These are phyloP conservation scores for Chirona hameri DNA, from an alignment of 2,888 invertebrate genomes.

Conservation along the genomic window DNA sequence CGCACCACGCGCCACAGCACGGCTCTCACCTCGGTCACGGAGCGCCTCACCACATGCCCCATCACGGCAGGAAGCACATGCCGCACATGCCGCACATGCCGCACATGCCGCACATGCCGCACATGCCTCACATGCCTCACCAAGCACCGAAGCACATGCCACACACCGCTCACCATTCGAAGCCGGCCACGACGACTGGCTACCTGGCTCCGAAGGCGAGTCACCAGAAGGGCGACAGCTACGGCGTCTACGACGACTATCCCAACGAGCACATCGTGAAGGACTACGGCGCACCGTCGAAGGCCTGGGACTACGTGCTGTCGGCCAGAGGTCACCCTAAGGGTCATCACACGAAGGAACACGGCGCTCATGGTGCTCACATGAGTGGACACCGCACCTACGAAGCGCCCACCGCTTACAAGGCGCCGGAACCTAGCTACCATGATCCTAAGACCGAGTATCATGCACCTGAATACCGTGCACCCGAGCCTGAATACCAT, in stretches of 20 bases:
- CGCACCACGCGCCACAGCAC: not conserved
- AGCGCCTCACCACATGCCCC: not conserved
- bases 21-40: not conserved
- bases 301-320: constrained; percentile 1
- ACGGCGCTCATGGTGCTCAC: not conserved
- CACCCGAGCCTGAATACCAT: not conserved
- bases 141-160: not conserved
- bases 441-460: not conserved
- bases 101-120: not conserved
- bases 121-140: too few species aligned
- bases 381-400: not conserved
- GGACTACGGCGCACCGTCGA: not conserved
- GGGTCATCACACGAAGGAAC: not conserved
- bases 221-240: not conserved
- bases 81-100: not conserved
- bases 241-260: not conserved
- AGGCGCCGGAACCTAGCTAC: not conserved
- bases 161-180: not conserved
- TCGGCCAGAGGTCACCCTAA: not conserved
- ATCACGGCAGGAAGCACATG: not conserved
- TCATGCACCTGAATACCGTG: not conserved
- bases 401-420: not conserved
- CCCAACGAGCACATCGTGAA: not conserved
- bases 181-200: not conserved
- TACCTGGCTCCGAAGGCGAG: not conserved